Base-by-base conservation (phyloP, 2,888 invertebrate genomes). In the Icerya purchasi region DNA sequence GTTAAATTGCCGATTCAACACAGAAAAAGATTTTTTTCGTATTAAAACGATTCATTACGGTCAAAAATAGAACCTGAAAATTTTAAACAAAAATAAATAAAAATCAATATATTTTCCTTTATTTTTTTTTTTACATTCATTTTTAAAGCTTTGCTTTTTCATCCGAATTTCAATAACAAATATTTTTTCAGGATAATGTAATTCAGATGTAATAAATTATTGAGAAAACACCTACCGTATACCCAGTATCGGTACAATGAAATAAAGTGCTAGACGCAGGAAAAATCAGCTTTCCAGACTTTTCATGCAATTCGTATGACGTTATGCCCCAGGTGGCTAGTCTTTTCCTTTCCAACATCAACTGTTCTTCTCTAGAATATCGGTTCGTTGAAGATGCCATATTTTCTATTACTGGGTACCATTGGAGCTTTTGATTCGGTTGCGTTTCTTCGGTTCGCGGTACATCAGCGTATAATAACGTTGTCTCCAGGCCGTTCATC, bases 271-370 rank as follows among this genome's bases (percentile, higher is more conserved):
- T 86, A 0, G 86, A 84, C 62, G 91, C 88, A 18, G 93, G 89
- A 72, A 94, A 94, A 61, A 94, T 82, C 66, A 96, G 82, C 68
- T 86, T 82, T 23, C 91, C 91, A 22, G 84, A 82, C 5, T 76
- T 77, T 36, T 80, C 78, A 67, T 92, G 87, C 57, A 92, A 76
- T 71, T 93, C 91, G 68, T 93, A 96, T 0, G 89, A 87, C 0
- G 91, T 91, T 60, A 96, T 93, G 22, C 96, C 92, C 84, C 88
- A 90, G 0, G 87, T 86, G 0, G 91, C 85, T 52, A 92, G 78
- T 59, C 96, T 78, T 73, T 93, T 92, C 23, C 96, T 74, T 71
- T 96, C 96, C 77, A 90, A 84, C 62, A 92, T 75, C 57, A 96
- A 72, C 70, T 92, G 90, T 70, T 93, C 92, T 70, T 94, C 94